These are phyloP conservation scores for Dendronephthya gigantea DNA, from an alignment of 64 coral and sea anemone genomes.

Conservation along the genomic window DNA sequence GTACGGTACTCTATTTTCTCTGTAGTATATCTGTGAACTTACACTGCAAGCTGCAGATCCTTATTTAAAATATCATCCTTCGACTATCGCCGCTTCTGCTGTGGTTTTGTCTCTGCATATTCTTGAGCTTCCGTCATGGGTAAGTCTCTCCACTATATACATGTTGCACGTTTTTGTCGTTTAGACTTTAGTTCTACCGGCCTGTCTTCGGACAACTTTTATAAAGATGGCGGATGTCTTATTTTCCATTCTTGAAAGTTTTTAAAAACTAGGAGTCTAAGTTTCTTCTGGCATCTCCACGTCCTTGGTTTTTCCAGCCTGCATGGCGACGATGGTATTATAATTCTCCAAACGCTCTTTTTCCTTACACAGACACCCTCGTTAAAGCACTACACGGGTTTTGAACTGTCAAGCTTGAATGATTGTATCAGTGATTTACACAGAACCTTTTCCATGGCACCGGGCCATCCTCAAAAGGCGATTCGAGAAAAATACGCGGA, in stretches of 20 bases:
- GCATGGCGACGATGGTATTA: neutral
- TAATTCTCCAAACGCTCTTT: neutral
- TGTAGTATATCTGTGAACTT: conserved; percentile 90
- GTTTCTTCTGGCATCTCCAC: too few relatives aligned
- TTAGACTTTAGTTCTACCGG: too few relatives aligned
- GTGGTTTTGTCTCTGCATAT: conserved; percentile 81
- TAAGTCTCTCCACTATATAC: conserved; percentile 14
- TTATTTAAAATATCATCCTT: conserved; percentile 67
- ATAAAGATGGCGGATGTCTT: too few relatives aligned
- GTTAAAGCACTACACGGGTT: conserved; percentile 70
- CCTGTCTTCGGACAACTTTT: too few relatives aligned
- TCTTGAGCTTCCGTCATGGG: conserved; percentile 61
- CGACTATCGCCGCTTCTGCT: conserved; percentile 82
- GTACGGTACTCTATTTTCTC: too few relatives aligned
- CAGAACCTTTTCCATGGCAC: conserved; percentile 65
- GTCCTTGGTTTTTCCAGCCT: neutral
- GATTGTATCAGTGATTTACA: conserved; percentile 82
- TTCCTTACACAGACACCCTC: conserved; percentile 46
- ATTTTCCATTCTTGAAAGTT: too few relatives aligned
- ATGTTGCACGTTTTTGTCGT: neutral
- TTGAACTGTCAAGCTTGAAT: conserved; percentile 58
- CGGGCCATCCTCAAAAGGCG: conserved; percentile 73
- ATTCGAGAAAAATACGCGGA: conserved; percentile 78
- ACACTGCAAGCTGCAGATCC: conserved; percentile 67
- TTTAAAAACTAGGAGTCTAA: too few relatives aligned